These are phyloP conservation scores for Ceratotherium simum DNA, from an alignment of 2,113 vertebrate genomes.

Conservation along the genomic window DNA sequence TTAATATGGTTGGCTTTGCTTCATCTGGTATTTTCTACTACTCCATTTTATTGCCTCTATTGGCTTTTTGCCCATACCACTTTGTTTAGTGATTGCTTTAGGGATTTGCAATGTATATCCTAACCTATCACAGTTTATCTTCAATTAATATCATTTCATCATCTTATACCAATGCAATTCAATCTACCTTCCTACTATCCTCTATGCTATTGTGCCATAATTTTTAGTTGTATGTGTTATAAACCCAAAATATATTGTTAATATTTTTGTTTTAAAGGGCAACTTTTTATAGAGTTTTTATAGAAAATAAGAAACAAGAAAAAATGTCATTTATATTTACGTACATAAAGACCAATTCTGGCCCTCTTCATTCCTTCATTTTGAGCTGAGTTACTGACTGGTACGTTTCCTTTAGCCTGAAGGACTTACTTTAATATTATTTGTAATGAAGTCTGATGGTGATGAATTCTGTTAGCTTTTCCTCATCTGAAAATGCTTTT, in stretches of 20 bases:
- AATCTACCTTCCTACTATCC: background rate
- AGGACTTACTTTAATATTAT: slow-evolving; percentile 4
- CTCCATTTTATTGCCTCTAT: background rate
- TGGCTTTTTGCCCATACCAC: background rate
- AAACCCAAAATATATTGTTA: background rate
- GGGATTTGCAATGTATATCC: background rate
- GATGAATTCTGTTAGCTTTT: background rate
- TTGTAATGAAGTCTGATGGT: background rate
- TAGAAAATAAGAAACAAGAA: background rate
- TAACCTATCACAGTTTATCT: background rate
- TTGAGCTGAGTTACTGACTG: slow-evolving; percentile 3
- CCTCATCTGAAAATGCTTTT: background rate
- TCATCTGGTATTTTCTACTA: background rate
- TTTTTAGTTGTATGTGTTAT: background rate
- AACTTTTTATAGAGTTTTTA: background rate
- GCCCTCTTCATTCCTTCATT: background rate
- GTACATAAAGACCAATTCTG: background rate
- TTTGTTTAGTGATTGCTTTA: background rate
- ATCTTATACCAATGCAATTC: background rate
- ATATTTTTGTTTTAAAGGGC: background rate
- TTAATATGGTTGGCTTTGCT: background rate
- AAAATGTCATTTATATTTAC: background rate
- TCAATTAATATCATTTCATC: background rate
- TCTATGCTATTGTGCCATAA: background rate
- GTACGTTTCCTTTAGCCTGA: background rate